A percentile compares a stretch with the other conserved stretches of the same genome.
These are phyloP conservation scores for Linepithema humile DNA, from an alignment of 1,140 invertebrate genomes.

Conservation along the genomic window DNA sequence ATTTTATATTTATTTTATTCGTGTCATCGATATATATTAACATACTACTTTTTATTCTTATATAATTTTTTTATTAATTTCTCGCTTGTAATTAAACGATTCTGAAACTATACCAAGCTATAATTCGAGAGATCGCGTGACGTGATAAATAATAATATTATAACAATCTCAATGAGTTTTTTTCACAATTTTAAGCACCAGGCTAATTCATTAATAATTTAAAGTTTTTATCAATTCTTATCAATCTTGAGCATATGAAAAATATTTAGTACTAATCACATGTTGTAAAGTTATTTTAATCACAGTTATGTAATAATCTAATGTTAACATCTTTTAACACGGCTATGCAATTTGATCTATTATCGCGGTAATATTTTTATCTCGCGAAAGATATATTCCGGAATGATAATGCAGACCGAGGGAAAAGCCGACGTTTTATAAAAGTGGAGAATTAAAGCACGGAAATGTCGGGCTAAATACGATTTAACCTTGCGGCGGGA, in stretches of 20 bases:
- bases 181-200: no score
- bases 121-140: no score
- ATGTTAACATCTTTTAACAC: neutral
- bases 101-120: neutral
- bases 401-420: slow-evolving; percentile 10
- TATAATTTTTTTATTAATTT: neutral
- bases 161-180: no score
- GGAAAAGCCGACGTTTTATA: slow-evolving; percentile 10
- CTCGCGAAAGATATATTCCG: slow-evolving; percentile 16
- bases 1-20: neutral
- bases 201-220: no score
- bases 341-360: neutral
- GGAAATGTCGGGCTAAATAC: slow-evolving; percentile 64
- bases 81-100: neutral
- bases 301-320: slow-evolving; percentile 5
- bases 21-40: neutral
- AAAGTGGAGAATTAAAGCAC: slow-evolving; percentile 37
- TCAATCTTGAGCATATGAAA: no score
- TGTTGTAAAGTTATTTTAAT: no score
- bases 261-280: no score
- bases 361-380: slow-evolving; percentile 18
- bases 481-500: slow-evolving; percentile 61
- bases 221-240: no score
- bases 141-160: no score
- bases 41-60: neutral